Evolutionary conservation across 2,113 vertebrate genomes (phyloP).

Genomic region (Jaculus jaculus): DNA sequence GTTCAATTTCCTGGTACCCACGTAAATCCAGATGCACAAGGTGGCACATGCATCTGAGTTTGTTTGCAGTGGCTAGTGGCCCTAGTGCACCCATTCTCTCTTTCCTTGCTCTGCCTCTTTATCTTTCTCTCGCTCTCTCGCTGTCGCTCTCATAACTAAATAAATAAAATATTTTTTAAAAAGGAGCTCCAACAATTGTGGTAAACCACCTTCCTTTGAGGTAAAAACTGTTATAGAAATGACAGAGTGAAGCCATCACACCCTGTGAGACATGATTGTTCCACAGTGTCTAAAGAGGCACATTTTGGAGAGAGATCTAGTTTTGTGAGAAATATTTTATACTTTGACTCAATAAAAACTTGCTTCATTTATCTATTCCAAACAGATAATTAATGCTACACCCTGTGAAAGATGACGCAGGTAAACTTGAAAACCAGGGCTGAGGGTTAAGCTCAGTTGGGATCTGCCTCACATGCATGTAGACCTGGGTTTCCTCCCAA

Average conservation of each 20-base stretch:
- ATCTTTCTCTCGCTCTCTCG: too few species aligned
- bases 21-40: too few species aligned
- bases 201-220: neutral
- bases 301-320: neutral
- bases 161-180: too few species aligned
- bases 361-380: neutral
- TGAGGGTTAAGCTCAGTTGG: too few species aligned
- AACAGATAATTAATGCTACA: neutral
- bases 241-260: neutral
- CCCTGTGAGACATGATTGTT: neutral
- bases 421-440: constrained; percentile 1
- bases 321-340: neutral
- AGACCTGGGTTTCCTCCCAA: too few species aligned
- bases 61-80: too few species aligned
- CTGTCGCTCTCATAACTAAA: too few species aligned
- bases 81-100: too few species aligned
- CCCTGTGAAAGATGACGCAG: neutral
- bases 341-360: neutral
- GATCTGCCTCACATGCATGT: too few species aligned
- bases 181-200: neutral
- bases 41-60: too few species aligned
- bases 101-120: too few species aligned
- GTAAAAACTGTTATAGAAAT: neutral
- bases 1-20: too few species aligned
- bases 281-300: neutral